Evolutionary conservation across 2,113 vertebrate species (phyloP).

Genomic region (Felis chaus): DNA sequence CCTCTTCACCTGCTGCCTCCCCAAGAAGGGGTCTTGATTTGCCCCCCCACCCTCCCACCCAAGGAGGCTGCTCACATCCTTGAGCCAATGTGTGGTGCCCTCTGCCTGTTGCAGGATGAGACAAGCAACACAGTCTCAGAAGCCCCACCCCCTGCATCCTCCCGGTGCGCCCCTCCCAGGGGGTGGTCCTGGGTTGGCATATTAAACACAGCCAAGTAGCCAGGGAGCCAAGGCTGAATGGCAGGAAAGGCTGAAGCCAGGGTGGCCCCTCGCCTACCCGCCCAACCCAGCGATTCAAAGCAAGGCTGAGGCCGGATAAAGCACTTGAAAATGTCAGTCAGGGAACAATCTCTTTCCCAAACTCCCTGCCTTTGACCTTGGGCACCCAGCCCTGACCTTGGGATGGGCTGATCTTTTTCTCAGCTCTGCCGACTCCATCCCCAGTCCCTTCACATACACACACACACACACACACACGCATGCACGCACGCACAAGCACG

Average conservation of each 20-base stretch:
- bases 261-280: neutral
- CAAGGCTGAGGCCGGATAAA: conserved; percentile 53
- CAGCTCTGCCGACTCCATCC: neutral
- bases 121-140: neutral
- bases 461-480: neutral
- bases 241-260: conserved; percentile 64
- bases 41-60: neutral
- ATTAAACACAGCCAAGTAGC: neutral
- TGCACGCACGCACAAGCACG: neutral
- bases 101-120: neutral
- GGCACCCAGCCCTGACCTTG: neutral
- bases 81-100: neutral
- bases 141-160: neutral
- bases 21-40: neutral
- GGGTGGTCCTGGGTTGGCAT: neutral
- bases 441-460: neutral
- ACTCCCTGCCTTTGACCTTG: conserved; percentile 36
- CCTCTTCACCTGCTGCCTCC: neutral
- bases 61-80: neutral
- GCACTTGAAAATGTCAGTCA: conserved; percentile 52
- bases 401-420: neutral
- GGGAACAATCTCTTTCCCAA: conserved; percentile 32
- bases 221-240: conserved; percentile 20
- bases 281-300: conserved; percentile 16
- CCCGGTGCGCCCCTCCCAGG: neutral